Conservation (phyloP, 2,797 vertebrate species). For the Eospalax fontanierii region DNA sequence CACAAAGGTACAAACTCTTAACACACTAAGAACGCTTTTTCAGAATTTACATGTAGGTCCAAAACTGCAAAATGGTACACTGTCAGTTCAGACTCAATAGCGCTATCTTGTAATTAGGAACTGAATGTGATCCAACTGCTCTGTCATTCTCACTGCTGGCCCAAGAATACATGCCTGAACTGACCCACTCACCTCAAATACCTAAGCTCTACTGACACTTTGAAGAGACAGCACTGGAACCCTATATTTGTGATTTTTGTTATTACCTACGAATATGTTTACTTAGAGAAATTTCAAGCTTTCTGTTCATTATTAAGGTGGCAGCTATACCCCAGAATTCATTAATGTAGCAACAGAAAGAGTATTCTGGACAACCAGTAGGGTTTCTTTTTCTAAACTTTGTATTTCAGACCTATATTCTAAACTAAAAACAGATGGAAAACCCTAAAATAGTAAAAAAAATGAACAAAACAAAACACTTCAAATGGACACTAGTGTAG, state of each 20-base stretch:
- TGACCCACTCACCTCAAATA: not conserved
- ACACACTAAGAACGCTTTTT: not conserved
- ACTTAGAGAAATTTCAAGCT: not conserved
- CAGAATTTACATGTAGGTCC: not conserved
- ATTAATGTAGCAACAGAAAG: not conserved
- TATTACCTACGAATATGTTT: not conserved
- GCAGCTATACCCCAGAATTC: not conserved
- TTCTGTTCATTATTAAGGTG: not conserved
- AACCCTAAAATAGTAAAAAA: not conserved
- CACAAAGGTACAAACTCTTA: constrained; percentile 10
- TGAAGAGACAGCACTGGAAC: no score
- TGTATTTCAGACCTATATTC: constrained; percentile 5
- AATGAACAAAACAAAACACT: not conserved
- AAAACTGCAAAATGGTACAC: not conserved
- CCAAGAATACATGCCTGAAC: not conserved
- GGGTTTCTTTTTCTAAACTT: constrained; percentile 33
- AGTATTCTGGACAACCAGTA: not conserved
- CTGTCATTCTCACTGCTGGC: not conserved
- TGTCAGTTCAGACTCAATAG: not conserved
- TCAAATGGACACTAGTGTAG: no score
- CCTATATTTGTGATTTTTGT: not conserved
- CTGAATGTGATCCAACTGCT: not conserved
- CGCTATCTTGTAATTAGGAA: not conserved
- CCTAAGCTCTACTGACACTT: not conserved
- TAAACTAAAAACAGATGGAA: not conserved